Evolutionary conservation across 1,140 invertebrate species (phyloP).

Genomic region (Euura saliciscinereae): DNA sequence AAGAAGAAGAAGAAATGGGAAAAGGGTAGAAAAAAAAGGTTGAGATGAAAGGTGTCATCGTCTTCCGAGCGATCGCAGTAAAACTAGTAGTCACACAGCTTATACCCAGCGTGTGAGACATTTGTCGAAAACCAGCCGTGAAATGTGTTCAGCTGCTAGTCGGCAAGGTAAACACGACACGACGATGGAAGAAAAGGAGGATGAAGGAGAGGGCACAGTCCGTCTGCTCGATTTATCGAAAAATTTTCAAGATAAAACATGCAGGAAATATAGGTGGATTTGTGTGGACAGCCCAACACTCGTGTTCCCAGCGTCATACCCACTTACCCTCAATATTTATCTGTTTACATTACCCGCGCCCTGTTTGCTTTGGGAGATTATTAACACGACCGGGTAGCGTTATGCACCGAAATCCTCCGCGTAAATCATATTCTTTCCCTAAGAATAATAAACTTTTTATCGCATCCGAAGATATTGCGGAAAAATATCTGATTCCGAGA

Average conservation of each 20-base stretch:
- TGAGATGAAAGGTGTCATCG: background rate
- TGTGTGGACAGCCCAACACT: background rate
- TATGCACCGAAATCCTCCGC: no score
- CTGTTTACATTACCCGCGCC: constrained; percentile 1
- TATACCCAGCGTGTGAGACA: background rate
- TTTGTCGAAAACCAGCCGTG: constrained; percentile 2
- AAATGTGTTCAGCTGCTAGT: background rate
- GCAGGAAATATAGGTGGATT: background rate
- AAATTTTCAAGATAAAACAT: background rate
- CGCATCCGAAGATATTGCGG: no score
- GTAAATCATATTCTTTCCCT: no score
- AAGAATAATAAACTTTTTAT: no score
- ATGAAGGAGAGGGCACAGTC: constrained; percentile 18
- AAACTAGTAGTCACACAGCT: background rate
- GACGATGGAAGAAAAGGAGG: constrained; percentile 9
- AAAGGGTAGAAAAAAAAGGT: background rate
- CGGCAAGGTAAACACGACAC: background rate
- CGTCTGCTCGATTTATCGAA: background rate
- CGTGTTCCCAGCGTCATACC: background rate
- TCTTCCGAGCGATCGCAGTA: background rate
- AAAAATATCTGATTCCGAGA: no score
- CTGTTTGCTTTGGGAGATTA: background rate
- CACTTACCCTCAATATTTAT: constrained; percentile 6
- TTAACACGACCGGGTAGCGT: background rate
- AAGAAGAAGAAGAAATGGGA: background rate